A percentile compares a stretch with the other conserved stretches of the same genome.
These are phyloP conservation scores for Sitophilus oryzae DNA, from an alignment of 1,140 invertebrate genomes.

Conservation along the genomic window DNA sequence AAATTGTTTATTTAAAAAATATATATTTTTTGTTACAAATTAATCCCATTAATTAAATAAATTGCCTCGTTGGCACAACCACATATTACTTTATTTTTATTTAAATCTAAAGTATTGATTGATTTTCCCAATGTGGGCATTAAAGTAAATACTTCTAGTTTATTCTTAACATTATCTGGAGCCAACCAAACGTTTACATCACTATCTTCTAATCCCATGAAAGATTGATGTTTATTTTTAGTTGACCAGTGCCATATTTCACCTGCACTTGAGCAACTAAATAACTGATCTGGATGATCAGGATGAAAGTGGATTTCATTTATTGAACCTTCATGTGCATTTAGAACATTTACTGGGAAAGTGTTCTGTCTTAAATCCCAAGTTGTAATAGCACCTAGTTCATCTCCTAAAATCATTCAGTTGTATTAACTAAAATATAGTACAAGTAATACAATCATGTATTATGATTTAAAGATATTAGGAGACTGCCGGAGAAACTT, in stretches of 20 bases:
- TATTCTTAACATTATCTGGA: constrained; percentile 58
- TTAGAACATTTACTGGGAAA: constrained; percentile 72
- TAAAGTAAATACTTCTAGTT: constrained; percentile 66
- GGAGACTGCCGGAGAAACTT: background rate
- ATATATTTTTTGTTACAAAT: constrained; percentile 8
- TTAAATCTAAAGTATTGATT: constrained; percentile 73
- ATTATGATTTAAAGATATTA: background rate
- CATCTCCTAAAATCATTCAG: constrained; percentile 20
- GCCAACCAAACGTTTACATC: constrained; percentile 57
- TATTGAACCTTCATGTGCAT: constrained; percentile 68
- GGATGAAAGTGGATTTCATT: constrained; percentile 80
- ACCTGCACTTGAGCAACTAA: constrained; percentile 72
- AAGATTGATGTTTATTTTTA: constrained; percentile 27
- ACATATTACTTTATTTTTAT: constrained; percentile 64
- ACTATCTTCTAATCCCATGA: constrained; percentile 36
- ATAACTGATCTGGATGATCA: constrained; percentile 72
- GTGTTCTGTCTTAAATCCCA: constrained; percentile 82
- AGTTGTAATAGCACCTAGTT: constrained; percentile 61
- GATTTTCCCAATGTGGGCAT: constrained; percentile 65
- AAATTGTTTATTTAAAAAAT: constrained; percentile 1
- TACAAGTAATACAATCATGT: background rate
- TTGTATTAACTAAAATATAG: background rate
- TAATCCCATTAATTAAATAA: constrained; percentile 64
- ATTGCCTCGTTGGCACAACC: constrained; percentile 79
- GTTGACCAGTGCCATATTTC: constrained; percentile 79